Evolutionary conservation across 2,113 vertebrate genomes (phyloP).

Genomic region (Balaenoptera acutorostrata): DNA sequence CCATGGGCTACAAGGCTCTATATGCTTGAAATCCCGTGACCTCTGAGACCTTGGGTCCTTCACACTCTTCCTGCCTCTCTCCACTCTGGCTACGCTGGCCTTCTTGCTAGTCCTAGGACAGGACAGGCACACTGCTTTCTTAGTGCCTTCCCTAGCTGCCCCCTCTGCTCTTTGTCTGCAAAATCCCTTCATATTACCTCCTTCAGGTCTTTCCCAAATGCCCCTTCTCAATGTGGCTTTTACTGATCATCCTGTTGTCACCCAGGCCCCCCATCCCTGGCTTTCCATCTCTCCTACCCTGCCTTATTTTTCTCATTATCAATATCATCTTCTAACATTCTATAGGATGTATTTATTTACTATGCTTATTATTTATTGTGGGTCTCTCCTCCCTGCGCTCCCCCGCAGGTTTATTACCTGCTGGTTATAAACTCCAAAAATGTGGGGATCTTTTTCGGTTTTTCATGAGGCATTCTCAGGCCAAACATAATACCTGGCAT

Average conservation of each 20-base stretch:
- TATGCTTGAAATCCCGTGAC: background rate
- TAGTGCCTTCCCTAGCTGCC: background rate
- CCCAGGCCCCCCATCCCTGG: too few species aligned
- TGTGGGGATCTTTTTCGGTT: background rate
- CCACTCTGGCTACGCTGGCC: background rate
- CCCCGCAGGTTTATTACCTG: too few species aligned
- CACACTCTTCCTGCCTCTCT: background rate
- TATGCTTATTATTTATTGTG: background rate
- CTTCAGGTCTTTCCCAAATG: background rate
- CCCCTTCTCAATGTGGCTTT: background rate
- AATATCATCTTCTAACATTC: background rate
- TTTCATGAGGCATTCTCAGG: background rate
- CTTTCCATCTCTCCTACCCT: background rate
- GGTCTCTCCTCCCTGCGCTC: background rate
- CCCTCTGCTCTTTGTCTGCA: background rate
- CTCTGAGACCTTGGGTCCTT: background rate
- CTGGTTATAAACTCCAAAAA: background rate
- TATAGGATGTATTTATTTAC: background rate
- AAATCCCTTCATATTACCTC: too few species aligned
- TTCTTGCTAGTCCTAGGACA: background rate
- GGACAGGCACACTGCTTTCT: background rate
- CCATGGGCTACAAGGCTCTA: fast-evolving
- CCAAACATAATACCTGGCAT: background rate
- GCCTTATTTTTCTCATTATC: background rate
- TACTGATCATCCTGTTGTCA: fast-evolving